Evolutionary conservation across 1,140 invertebrate genomes (phyloP).

Genomic region (Cardiocondyla obscurior): DNA sequence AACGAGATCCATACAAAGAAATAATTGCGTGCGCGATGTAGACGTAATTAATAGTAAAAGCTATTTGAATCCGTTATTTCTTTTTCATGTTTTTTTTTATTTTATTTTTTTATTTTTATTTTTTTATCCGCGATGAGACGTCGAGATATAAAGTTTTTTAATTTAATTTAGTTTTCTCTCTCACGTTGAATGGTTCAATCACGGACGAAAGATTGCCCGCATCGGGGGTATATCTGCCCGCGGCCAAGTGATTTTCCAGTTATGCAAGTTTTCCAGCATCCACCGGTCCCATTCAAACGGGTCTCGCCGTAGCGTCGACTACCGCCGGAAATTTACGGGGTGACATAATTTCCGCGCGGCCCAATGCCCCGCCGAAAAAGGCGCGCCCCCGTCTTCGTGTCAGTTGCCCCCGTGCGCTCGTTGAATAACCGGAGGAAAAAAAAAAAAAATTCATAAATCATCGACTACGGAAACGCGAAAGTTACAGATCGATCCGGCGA

Average conservation of each 20-base stretch:
- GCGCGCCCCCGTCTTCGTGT: not conserved
- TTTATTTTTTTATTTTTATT: no score
- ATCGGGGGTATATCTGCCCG: not conserved
- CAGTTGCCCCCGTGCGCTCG: not conserved
- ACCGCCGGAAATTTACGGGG: conserved; percentile 60
- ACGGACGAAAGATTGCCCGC: conserved; percentile 1
- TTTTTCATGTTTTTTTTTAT: no score
- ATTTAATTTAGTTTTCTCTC: not conserved
- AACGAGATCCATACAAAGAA: not conserved
- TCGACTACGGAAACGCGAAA: not conserved
- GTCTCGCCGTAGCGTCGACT: conserved; percentile 24
- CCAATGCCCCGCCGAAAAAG: not conserved
- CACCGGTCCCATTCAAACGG: conserved; percentile 7
- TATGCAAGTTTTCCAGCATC: conserved; percentile 56
- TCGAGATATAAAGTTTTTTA: not conserved
- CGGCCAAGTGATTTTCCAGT: conserved; percentile 52
- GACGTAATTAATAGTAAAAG: not conserved
- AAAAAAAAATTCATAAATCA: conserved; percentile 50
- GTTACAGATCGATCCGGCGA: not conserved
- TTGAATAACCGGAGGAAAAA: not conserved
- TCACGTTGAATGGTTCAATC: not conserved
- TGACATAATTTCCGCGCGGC: conserved; percentile 63
- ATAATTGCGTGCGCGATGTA: not conserved
- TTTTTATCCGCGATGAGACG: not conserved
- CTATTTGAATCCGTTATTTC: not conserved